Evolutionary conservation across 2,888 invertebrate species (phyloP), one percentile per base, ranked within the genome.

Genomic region (Epinotia brunnichana): DNA sequence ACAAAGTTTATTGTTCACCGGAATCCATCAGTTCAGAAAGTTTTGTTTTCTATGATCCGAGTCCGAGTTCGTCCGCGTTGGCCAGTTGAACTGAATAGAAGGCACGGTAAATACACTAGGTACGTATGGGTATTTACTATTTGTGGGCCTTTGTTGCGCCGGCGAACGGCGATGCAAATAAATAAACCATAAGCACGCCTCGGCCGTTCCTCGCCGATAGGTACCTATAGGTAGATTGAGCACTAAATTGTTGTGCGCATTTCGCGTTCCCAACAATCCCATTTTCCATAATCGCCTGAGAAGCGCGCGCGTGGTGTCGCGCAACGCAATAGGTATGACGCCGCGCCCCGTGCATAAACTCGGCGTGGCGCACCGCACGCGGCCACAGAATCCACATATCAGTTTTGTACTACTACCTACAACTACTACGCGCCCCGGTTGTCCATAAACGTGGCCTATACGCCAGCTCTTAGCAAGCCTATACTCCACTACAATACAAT

Each of bases 111-210:
- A n/a, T n/a, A n/a, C n/a, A n/a, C n/a, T 15, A 44, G 15, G 41
- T 44, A 44, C 15, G 41, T 44, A 35, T 48, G 17, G 19, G 44
- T 54, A 56, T 54, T 51, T 69, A 69, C 54, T 56, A 69, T 61
- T 48, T 29, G 54, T 54, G 54, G 56, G 21, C 56, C 44, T 62
- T 70, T 70, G 69, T 69, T 44, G 44, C 44, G 54, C 62, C n/a
- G n/a, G n/a, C n/a, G n/a, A n/a, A n/a, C 56, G 41, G 44, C 54
- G 69, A 60, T 69, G 69, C 60, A 69, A 59, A 44, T 44, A 44
- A 44, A 68, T 68, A 68, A 67, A 59, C 59, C 59, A 59, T 19
- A 68, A 68, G 59, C 68, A 59, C 59, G 59, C 29, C 67, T 57
- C 67, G 24, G 19, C 68, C 13, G 68, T 51, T 59, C 29, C 68